Evolutionary conservation across 2,113 vertebrate genomes (phyloP).

Genomic region (Synchiropus splendidus): DNA sequence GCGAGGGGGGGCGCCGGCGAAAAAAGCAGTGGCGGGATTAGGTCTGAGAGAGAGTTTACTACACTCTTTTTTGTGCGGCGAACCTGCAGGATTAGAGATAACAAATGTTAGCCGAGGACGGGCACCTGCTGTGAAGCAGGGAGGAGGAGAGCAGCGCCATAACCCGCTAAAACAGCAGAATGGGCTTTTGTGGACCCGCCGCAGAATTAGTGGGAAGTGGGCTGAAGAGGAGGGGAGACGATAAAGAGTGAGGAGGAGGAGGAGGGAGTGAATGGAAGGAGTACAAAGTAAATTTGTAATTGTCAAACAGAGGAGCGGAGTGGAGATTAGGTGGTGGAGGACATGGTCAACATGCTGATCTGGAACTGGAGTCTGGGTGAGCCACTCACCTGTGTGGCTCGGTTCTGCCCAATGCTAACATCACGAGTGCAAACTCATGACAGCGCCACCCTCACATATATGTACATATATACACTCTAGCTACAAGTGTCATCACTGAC

Average conservation of each 20-base stretch:
- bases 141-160: conserved; percentile 31
- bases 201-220: conserved; percentile 38
- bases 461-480: no score
- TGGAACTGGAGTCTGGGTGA: conserved; percentile 8
- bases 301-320: conserved; percentile 52
- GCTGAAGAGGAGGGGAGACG: conserved; percentile 10
- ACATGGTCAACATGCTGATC: conserved; percentile 42
- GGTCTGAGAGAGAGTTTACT: conserved; percentile 67
- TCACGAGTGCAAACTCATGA: no score
- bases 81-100: conserved; percentile 74
- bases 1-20: conserved; percentile 51
- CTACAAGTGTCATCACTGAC: no score
- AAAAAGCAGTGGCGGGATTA: conserved; percentile 65
- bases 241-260: conserved; percentile 19
- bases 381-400: no score
- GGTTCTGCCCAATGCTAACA: no score
- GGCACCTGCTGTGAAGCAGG: conserved; percentile 61
- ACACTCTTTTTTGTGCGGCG: conserved; percentile 61
- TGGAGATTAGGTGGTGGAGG: conserved; percentile 37
- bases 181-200: conserved; percentile 50
- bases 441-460: no score
- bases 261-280: conserved; percentile 23
- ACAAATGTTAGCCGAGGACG: conserved; percentile 62
- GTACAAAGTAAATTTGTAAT: conserved; percentile 51
- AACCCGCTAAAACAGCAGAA: conserved; percentile 54